Base-by-base conservation (phyloP, 2,888 invertebrate species). In the Poecilus cupreus region DNA sequence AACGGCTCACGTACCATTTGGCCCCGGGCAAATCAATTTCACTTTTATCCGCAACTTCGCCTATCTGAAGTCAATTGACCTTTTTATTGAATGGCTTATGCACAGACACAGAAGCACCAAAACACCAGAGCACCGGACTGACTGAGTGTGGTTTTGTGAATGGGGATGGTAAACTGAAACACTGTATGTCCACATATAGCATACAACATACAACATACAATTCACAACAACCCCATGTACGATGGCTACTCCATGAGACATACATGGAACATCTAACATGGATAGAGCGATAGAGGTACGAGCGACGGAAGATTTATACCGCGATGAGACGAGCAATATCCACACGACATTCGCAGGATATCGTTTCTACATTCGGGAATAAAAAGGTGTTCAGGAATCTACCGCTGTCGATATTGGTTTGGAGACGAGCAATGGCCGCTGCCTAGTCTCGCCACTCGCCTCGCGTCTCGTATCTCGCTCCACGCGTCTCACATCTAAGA, bases 1-100 rank as follows among this genome's bases (percentile, higher is more conserved):
- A 79, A 79, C 79, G 70, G 37, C 51, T 79, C 83, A 84, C 85
- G 84, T 85, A 85, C 84, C 85, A 85, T 86, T 85, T 85, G 83
- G 84, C 85, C 84, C 84, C 82, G 83, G 85, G 85, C 85, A 85
- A 86, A 86, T 86, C 86, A 85, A 86, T 86, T 86, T 85, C 85
- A 86, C 86, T 86, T 86, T 85, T 85, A 86, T 85, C 84, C 84
- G 64, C 74, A 46, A 64, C 49, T 80, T 43, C 60, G 84, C 83
- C 84, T 85, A 85, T 85, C 85, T 85, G 84, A 85, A 86, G 85
- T 86, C 86, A 86, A 86, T 86, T 86, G 86, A 86, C 86, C 85
- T 85, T 86, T 86, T 86, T 85, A 86, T 86, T 86, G 86, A 86
- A 86, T 86, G 84, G 85, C 85, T 85, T 85, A 86, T 85, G 84